phyloP scores from a whole-genome alignment of 92 coral and sea anemone genomes.

The Zoanthus sociatus region DNA sequence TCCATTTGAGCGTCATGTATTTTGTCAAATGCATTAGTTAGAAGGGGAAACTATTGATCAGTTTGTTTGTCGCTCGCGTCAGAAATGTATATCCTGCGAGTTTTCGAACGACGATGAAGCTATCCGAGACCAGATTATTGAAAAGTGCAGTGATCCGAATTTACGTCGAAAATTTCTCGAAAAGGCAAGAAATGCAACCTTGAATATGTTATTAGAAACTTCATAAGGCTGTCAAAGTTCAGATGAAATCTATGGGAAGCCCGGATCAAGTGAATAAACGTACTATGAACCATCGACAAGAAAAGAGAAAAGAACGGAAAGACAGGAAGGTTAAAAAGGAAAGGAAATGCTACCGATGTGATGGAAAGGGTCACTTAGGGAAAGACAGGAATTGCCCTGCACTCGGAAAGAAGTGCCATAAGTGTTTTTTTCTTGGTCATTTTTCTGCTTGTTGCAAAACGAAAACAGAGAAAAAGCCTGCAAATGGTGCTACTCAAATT shows the following conservation, averaged over 20 bases:
- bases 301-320: background rate
- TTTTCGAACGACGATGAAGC: constrained; percentile 62
- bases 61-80: constrained; percentile 62
- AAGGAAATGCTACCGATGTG: constrained; percentile 46
- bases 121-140: constrained; percentile 74
- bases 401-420: background rate
- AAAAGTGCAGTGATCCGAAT: constrained; percentile 54
- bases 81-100: constrained; percentile 61
- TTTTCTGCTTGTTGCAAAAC: constrained; percentile 29
- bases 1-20: constrained; percentile 59
- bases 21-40: constrained; percentile 48
- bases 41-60: constrained; percentile 47
- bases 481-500: constrained; percentile 14
- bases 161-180: constrained; percentile 71
- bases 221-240: constrained; percentile 60
- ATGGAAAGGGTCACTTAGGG: constrained; percentile 49
- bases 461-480: constrained; percentile 15
- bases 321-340: background rate
- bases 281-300: background rate
- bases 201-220: constrained; percentile 52
- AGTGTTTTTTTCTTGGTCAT: background rate
- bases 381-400: constrained; percentile 42
- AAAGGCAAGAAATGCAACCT: constrained; percentile 47
- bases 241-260: constrained; percentile 32
- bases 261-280: constrained; percentile 45